A percentile compares a stretch with the other conserved stretches of the same genome.
Conservation (phyloP, 2,888 invertebrate genomes). For the Platycnemis pennipes region DNA sequence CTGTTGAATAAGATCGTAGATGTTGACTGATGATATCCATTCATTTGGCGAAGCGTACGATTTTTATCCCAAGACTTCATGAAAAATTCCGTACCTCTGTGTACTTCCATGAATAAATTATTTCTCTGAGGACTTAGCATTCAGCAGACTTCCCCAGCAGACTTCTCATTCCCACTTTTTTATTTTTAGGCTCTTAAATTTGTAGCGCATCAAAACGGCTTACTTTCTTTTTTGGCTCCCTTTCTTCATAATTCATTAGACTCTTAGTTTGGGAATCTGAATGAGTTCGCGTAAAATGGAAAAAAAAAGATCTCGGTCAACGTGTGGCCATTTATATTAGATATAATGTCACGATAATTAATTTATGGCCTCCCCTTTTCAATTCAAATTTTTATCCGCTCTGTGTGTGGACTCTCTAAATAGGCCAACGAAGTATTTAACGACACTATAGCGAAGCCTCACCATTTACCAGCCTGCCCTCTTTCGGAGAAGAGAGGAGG, state of each 20-base stretch:
- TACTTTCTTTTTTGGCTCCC: not conserved
- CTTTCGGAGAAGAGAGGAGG: not conserved
- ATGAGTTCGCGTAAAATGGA: not conserved
- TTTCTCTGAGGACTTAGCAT: conserved; percentile 1
- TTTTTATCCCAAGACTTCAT: not conserved
- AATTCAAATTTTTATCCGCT: not conserved
- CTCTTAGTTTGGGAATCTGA: not conserved
- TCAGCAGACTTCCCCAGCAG: not conserved
- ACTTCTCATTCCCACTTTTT: not conserved
- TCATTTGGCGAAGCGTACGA: not conserved
- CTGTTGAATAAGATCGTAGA: too few relatives aligned
- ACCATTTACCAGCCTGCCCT: not conserved
- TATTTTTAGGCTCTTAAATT: not conserved
- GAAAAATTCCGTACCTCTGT: not conserved
- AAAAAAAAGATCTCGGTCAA: not conserved
- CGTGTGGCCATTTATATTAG: not conserved
- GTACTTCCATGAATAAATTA: conserved; percentile 9
- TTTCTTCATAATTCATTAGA: conserved; percentile 1
- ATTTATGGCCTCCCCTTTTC: not conserved
- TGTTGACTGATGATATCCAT: not conserved
- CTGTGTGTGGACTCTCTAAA: not conserved
- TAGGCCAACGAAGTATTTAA: not conserved
- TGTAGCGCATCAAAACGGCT: not conserved
- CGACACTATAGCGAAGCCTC: not conserved
- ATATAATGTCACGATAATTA: conserved; percentile 1